phyloP scores from a whole-genome alignment of 2,113 vertebrate species.

The Pao palembangensis region DNA sequence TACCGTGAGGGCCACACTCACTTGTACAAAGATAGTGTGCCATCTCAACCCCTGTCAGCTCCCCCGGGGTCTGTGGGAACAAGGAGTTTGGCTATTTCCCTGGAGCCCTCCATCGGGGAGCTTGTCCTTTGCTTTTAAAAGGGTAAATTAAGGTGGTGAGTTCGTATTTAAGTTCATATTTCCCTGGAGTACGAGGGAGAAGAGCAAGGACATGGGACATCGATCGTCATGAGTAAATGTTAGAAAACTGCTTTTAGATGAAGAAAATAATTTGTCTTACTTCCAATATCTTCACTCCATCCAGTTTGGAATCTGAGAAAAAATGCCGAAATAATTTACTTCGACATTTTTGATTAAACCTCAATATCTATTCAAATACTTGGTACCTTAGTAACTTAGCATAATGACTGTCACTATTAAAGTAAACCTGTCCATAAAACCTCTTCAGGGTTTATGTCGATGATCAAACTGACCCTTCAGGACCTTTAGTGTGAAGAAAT shows the following conservation, averaged over 20 bases:
- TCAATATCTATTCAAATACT: conserved; percentile 1
- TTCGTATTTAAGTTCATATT: conserved; percentile 71
- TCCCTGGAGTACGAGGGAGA: conserved; percentile 58
- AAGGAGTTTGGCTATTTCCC: conserved; percentile 61
- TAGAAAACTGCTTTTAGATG: conserved; percentile 56
- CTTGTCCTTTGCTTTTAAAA: conserved; percentile 66
- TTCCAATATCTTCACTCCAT: conserved; percentile 20
- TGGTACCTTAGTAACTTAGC: not conserved
- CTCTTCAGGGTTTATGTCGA: conserved; percentile 17
- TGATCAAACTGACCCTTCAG: conserved; percentile 64
- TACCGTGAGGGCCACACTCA: conserved; percentile 39
- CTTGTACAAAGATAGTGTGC: conserved; percentile 31
- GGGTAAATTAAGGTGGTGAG: conserved; percentile 63
- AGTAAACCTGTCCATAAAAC: conserved; percentile 20
- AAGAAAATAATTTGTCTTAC: conserved; percentile 58
- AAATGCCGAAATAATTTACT: not conserved
- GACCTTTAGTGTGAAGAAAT: conserved; percentile 59
- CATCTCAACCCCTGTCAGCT: conserved; percentile 33
- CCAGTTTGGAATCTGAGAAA: not conserved
- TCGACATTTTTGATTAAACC: not conserved
- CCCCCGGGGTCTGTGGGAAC: conserved; percentile 67
- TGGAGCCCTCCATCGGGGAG: conserved; percentile 38
- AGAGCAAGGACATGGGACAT: conserved; percentile 69
- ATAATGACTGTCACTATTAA: not conserved
- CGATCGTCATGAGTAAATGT: conserved; percentile 67